Evolutionary conservation across 2,113 vertebrate species (phyloP).

Genomic region (Rhinichthys klamathensis): DNA sequence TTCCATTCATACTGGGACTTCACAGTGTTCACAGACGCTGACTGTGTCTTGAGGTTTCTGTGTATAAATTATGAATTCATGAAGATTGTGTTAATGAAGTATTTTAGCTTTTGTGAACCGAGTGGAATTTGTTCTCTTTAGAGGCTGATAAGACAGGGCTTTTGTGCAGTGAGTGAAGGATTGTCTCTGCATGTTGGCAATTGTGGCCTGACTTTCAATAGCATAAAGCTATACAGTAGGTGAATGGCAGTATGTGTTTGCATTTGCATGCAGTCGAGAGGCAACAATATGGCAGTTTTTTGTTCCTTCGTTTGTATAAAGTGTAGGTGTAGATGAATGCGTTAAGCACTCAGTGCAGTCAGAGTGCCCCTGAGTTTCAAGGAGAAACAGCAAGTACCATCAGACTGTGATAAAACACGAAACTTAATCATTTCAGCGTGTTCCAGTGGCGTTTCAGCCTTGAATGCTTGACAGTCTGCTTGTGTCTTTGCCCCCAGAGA

Average conservation of each 20-base stretch:
- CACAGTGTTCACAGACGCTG: background rate
- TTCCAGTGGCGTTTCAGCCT: constrained; percentile 8
- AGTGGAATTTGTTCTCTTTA: background rate
- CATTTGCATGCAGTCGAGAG: background rate
- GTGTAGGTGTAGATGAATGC: constrained; percentile 10
- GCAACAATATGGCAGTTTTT: background rate
- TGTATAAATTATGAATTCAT: constrained; percentile 10
- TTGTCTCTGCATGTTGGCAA: constrained; percentile 3
- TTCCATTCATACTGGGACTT: constrained; percentile 13
- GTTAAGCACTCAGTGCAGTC: constrained; percentile 7
- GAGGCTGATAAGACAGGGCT: constrained; percentile 17
- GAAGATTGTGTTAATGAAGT: constrained; percentile 30
- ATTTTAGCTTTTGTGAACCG: constrained; percentile 18
- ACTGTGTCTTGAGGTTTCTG: background rate
- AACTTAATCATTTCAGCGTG: constrained; percentile 16
- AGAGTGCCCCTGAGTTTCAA: constrained; percentile 42
- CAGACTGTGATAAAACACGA: constrained; percentile 27
- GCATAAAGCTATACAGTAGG: constrained; percentile 5
- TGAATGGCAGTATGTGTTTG: background rate
- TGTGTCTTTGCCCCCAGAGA: background rate
- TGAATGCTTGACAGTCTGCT: constrained; percentile 26
- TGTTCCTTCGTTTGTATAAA: background rate
- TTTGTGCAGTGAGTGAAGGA: background rate
- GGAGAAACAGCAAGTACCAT: constrained; percentile 33
- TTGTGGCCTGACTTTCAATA: background rate